These are phyloP conservation scores for Synergus japonicus DNA, from an alignment of 2,888 invertebrate genomes.

Conservation along the genomic window DNA sequence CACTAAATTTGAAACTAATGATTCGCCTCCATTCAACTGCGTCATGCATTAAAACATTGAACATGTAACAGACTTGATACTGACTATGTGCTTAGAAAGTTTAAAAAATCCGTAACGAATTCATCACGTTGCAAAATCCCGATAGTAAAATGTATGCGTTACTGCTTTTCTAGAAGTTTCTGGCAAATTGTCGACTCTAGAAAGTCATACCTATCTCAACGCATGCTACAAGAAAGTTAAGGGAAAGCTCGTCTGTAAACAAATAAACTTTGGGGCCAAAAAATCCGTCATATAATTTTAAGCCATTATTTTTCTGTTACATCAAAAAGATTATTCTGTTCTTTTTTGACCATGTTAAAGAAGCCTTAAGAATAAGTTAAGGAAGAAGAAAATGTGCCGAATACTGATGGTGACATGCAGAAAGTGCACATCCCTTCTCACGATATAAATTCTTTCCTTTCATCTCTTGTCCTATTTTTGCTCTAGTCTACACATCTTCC, in stretches of 20 bases:
- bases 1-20: constrained; percentile 7
- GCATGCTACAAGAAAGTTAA: neutral
- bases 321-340: too few relatives aligned
- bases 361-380: too few relatives aligned
- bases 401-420: neutral
- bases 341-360: too few relatives aligned
- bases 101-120: neutral
- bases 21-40: neutral
- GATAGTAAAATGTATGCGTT: neutral
- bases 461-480: neutral
- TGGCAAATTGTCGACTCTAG: neutral
- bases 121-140: neutral
- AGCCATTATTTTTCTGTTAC: neutral
- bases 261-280: too few relatives aligned
- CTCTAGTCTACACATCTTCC: neutral
- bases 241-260: neutral
- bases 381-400: too few relatives aligned
- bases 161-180: neutral
- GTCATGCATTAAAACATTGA: neutral
- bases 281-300: neutral
- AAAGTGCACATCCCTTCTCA: neutral
- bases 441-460: neutral
- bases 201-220: neutral
- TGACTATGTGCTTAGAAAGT: neutral
- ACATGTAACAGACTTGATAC: neutral